Base-by-base conservation (phyloP, 2,797 vertebrate species). In the Aratinga solstitialis region DNA sequence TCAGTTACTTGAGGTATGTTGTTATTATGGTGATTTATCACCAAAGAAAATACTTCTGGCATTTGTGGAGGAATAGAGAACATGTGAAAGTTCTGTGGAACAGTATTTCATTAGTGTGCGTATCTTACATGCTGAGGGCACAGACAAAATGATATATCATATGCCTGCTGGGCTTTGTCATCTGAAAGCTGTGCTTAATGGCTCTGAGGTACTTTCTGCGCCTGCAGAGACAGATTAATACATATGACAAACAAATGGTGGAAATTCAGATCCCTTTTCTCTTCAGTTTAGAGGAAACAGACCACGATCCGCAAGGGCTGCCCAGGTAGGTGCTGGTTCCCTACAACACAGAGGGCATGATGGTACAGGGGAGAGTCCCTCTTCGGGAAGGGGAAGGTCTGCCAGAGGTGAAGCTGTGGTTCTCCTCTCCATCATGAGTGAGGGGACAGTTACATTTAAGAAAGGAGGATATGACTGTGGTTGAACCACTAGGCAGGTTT, bases 401-500 rank as follows among this genome's bases (percentile, higher is more conserved):
- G 42, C 40, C 43, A 47, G 73, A n/a, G 73, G 48, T 67, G 78
- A 75, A 78, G 45, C 54, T 1, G 26, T 89, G 82, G 47, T 65
- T 80, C 45, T 72, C 26, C 1, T 0, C 36, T 61, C 38, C 24
- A 9, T 22, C 29, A 3, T 24, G 62, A 59, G 14, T 43, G 50
- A 89, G 62, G 13, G 23, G 11, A 50, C n/a, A 36, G 51, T 34
- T 77, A 30, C 7, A 23, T 81, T 94, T 74, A 38, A 75, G 69
- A 62, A 86, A 75, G 34, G 30, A 69, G 84, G 38, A 9, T 40
- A n/a, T 32, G 14, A 5, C 59, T 91, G 83, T 71, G 72, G 65
- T 54, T 89, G 43, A 89, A 32, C 26, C 43, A 11, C 69, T 47
- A 32, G 66, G 58, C 66, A 67, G 47, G 79, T 90, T 94, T 94